Evolutionary conservation across 2,888 invertebrate genomes (phyloP).

Genomic region (Epirrhoe alternata): DNA sequence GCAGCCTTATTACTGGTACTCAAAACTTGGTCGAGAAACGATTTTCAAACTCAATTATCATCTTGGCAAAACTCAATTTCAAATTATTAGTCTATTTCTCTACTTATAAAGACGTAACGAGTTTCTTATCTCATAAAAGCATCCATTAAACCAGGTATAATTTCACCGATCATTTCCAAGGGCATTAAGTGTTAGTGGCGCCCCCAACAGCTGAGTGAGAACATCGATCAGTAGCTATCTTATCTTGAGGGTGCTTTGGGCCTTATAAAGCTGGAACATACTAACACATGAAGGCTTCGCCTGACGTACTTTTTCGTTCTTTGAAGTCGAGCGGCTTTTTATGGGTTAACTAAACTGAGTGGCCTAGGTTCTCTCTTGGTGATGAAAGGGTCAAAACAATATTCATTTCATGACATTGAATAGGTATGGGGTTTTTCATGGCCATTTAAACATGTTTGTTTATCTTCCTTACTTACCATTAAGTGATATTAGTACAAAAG

Average conservation of each 20-base stretch:
- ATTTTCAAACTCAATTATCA: neutral
- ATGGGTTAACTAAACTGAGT: neutral
- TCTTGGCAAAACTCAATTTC: constrained; percentile 11
- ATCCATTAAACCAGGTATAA: constrained; percentile 27
- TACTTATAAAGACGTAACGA: constrained; percentile 19
- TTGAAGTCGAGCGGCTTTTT: neutral
- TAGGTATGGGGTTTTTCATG: too few species aligned
- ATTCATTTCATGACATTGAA: too few species aligned
- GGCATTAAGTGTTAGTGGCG: constrained; percentile 39
- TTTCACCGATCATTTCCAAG: constrained; percentile 39
- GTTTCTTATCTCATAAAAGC: constrained; percentile 32
- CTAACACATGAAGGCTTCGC: too few species aligned
- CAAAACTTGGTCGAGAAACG: neutral
- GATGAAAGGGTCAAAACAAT: too few species aligned
- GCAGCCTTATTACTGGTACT: too few species aligned
- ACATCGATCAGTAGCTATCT: constrained; percentile 62
- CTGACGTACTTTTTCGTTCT: too few species aligned
- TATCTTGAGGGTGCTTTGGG: constrained; percentile 45
- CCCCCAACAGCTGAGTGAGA: constrained; percentile 46
- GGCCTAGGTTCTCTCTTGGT: neutral
- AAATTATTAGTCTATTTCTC: constrained; percentile 4
- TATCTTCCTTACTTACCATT: neutral
- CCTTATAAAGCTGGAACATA: constrained; percentile 23
- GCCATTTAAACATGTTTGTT: too few species aligned
- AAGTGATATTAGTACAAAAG: constrained; percentile 8